phyloP scores from a whole-genome alignment of 2,888 invertebrate genomes.

The Drosophila demipolita region DNA sequence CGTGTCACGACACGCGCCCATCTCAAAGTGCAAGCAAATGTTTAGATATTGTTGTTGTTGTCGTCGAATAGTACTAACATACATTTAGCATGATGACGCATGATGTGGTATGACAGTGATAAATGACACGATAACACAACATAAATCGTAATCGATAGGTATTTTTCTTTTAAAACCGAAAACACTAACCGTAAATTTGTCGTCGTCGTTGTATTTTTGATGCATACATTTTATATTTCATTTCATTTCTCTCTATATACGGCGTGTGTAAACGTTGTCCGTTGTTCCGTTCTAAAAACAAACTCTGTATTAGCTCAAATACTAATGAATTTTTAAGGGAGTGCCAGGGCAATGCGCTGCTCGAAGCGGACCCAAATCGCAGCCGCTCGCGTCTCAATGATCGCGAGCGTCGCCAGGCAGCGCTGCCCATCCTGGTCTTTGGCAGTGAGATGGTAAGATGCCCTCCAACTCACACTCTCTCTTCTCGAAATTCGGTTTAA shows the following conservation, averaged over 20 bases:
- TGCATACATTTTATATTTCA: constrained; percentile 47
- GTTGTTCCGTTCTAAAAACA: constrained; percentile 43
- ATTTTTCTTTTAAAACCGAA: constrained; percentile 21
- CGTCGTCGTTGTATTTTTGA: constrained; percentile 47
- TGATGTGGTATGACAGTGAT: constrained; percentile 22
- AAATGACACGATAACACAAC: constrained; percentile 23
- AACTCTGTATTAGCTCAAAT: constrained; percentile 88
- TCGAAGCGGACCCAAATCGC: constrained; percentile 85
- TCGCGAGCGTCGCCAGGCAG: constrained; percentile 93
- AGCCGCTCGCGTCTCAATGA: constrained; percentile 89
- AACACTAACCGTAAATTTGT: constrained; percentile 40
- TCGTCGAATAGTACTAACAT: constrained; percentile 28
- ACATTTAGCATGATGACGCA: constrained; percentile 46
- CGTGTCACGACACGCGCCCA: neutral
- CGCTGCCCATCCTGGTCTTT: constrained; percentile 95
- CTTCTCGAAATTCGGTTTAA: neutral
- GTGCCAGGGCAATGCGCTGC: constrained; percentile 87
- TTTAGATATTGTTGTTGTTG: constrained; percentile 21
- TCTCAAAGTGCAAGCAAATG: neutral
- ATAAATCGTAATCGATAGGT: constrained; percentile 24
- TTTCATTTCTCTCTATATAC: constrained; percentile 56
- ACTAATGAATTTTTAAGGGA: constrained; percentile 93
- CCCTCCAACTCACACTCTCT: neutral
- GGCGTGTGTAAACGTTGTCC: constrained; percentile 66
- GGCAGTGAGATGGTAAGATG: constrained; percentile 91